Percentiles rank a stretch among this genome's conserved stretches.
Conservation (phyloP, 2,797 vertebrate genomes). For the Acanthurus lineatus region DNA sequence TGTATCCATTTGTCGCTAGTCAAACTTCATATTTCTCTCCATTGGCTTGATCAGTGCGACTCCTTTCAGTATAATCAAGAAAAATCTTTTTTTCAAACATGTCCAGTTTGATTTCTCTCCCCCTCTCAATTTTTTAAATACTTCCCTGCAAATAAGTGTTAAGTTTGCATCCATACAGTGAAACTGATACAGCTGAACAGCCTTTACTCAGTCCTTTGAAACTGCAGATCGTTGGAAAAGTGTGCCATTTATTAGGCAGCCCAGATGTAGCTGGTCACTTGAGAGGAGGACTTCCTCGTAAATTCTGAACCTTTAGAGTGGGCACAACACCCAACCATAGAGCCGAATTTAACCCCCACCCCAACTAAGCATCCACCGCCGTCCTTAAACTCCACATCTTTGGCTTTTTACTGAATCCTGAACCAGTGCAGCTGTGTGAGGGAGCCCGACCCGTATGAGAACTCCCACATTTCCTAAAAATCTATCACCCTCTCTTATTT, state of each 20-base stretch:
- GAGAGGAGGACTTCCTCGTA: slow-evolving; percentile 78
- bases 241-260: slow-evolving; percentile 77
- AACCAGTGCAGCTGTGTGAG: slow-evolving; percentile 68
- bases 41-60: slow-evolving; percentile 46
- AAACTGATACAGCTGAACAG: slow-evolving; percentile 71
- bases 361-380: slow-evolving; percentile 22
- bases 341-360: slow-evolving; percentile 47
- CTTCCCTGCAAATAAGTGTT: slow-evolving; percentile 37
- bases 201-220: slow-evolving; percentile 73
- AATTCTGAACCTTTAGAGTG: slow-evolving; percentile 65
- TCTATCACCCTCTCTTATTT: slow-evolving; percentile 50
- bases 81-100: slow-evolving; percentile 41
- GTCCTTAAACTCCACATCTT: slow-evolving; percentile 54
- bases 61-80: slow-evolving; percentile 48
- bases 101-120: slow-evolving; percentile 7
- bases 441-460: slow-evolving; percentile 51
- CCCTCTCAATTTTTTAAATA: slow-evolving; percentile 22
- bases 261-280: slow-evolving; percentile 82
- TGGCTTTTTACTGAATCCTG: slow-evolving; percentile 60
- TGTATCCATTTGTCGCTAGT: slow-evolving; percentile 66
- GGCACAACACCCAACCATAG: slow-evolving; percentile 61
- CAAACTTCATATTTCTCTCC: slow-evolving; percentile 75
- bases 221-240: slow-evolving; percentile 70
- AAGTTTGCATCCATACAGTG: slow-evolving; percentile 60
- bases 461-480: slow-evolving; percentile 59